Evolutionary conservation across 2,888 invertebrate genomes (phyloP).

Genomic region (Osmoderma eremita): DNA sequence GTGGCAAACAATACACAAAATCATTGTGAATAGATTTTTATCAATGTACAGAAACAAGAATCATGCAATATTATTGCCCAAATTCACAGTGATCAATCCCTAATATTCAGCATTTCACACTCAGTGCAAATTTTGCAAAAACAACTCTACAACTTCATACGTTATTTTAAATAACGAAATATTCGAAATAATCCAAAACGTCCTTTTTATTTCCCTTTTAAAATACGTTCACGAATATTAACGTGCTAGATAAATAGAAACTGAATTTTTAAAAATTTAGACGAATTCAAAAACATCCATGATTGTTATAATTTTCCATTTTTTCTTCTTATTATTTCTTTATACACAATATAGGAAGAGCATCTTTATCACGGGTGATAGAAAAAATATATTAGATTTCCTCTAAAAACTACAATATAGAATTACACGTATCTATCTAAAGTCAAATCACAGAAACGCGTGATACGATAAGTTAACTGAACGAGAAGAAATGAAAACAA

Average conservation of each 20-base stretch:
- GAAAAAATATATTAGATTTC: conserved; percentile 58
- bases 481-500: conserved; percentile 16
- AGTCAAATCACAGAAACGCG: conserved; percentile 40
- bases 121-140: too few species aligned
- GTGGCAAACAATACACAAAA: too few species aligned
- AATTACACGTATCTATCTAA: conserved; percentile 39
- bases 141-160: too few species aligned
- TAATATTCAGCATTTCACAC: too few species aligned
- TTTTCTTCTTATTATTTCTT: conserved; percentile 41
- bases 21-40: too few species aligned
- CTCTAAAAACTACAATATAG: conserved; percentile 39
- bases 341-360: conserved; percentile 57
- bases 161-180: too few species aligned
- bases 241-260: conserved; percentile 24
- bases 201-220: too few species aligned
- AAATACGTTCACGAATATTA: too few species aligned
- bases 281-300: conserved; percentile 43
- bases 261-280: conserved; percentile 26
- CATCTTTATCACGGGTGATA: conserved; percentile 62
- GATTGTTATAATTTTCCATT: conserved; percentile 45
- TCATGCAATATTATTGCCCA: too few species aligned
- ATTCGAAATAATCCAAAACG: too few species aligned
- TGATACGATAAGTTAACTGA: conserved; percentile 14
- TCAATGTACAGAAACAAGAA: too few species aligned
- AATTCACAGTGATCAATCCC: too few species aligned